phyloP scores from a whole-genome alignment of 1,140 invertebrate species.

The Leguminivora glycinivorella region DNA sequence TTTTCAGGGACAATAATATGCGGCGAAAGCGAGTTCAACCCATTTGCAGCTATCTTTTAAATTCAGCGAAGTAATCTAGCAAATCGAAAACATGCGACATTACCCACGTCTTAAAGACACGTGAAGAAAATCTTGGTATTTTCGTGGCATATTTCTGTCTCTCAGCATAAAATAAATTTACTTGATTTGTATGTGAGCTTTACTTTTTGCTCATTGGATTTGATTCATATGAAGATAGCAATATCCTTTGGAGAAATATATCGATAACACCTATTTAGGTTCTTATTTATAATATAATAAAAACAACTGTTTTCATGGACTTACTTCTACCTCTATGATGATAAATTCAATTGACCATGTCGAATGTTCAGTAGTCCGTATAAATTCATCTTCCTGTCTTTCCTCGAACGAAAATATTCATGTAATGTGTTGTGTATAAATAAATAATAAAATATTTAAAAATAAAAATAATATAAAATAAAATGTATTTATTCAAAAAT shows the following conservation, averaged over 20 bases:
- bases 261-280: neutral
- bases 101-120: neutral
- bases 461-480: no score
- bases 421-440: no score
- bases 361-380: no score
- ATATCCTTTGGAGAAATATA: neutral
- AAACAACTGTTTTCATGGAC: neutral
- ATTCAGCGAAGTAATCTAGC: neutral
- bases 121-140: conserved; percentile 7
- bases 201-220: conserved; percentile 13
- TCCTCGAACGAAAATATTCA: no score
- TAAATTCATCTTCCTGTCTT: no score
- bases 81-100: neutral
- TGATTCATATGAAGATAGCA: neutral
- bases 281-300: neutral
- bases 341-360: no score
- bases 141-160: conserved; percentile 8
- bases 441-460: no score
- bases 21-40: no score
- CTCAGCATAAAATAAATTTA: conserved; percentile 13
- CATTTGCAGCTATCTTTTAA: neutral
- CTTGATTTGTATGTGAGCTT: conserved; percentile 22
- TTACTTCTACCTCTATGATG: no score
- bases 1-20: no score
- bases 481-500: no score